Conservation (phyloP, 2,797 vertebrate genomes). For the Micropoecilia bifurca region DNA sequence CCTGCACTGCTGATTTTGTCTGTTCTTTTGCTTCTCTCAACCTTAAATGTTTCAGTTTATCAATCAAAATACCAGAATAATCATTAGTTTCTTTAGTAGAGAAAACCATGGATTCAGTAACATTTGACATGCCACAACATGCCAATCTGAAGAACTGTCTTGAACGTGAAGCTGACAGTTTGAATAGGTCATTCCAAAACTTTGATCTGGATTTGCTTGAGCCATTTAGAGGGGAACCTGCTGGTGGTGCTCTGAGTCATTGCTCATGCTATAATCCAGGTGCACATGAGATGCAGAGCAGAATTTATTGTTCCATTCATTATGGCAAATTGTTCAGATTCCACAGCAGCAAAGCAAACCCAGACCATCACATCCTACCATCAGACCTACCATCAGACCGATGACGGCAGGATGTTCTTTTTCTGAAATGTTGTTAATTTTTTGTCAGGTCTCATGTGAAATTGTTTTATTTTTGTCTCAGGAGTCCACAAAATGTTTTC, state of each 20-base stretch:
- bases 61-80: not conserved
- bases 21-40: not conserved
- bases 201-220: not conserved
- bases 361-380: not conserved
- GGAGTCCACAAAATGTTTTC: not conserved
- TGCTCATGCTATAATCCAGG: not conserved
- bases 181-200: not conserved
- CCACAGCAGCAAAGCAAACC: not conserved
- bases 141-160: not conserved
- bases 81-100: not conserved
- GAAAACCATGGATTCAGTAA: not conserved
- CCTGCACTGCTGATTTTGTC: not conserved
- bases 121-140: not conserved
- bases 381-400: too few species aligned
- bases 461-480: not conserved
- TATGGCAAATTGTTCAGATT: not conserved
- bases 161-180: not conserved
- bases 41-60: not conserved
- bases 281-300: not conserved
- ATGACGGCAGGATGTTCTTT: not conserved
- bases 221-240: not conserved
- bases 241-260: not conserved
- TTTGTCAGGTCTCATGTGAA: not conserved
- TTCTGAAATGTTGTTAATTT: not conserved
- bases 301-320: not conserved